Base-by-base conservation (phyloP, 2,113 vertebrate species). In the Sporophila hypoxantha region DNA sequence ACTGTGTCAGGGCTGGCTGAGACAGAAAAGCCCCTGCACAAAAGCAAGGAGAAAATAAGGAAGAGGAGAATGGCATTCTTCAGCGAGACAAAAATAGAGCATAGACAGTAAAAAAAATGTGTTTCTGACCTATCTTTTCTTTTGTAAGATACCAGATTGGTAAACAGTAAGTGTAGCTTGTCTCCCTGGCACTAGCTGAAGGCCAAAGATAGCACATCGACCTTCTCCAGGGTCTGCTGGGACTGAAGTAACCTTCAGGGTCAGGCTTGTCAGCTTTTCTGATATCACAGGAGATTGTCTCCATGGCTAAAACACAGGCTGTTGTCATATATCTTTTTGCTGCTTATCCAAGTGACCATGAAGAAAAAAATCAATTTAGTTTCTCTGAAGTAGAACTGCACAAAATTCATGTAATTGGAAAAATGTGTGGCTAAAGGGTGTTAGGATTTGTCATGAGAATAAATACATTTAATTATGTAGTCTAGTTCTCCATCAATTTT, bases 261-360 rank as follows among this genome's bases (percentile, higher is more conserved):
- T 93, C 14, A 0, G 68, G 47, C 82, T 93, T 91, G 71, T 91
- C 91, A 90, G 73, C 78, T 87, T 89, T 87, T 70, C 77, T 93
- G 92, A 46, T 87, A 69, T 90, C 71, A 80, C 50, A 87, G 91
- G 83, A 94, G 87, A 90, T 83, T 87, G 87, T 80, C 77, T 94
- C 89, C 53, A 46, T 86, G 79, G 70, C 76, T 93, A 75, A 85
- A 92, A 82, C 12, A 61, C 61, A 82, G 65, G 37, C 65, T 91
- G 75, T 36, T 8, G 16, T 73, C 41, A 91, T 82, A 76, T 61
- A 52, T 66, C 70, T 75, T 83, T 69, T 85, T 82, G 61, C 50
- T 92, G 77, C 47, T 88, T 78, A 78, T 74, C 52, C 49, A 68
- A 91, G 73, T 87, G 78, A 87, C 68, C 41, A 44, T 39, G 39